A percentile compares a stretch with the other conserved stretches of the same genome.
phyloP scores from a whole-genome alignment of 2,797 vertebrate genomes.

The Cryptoprocta ferox region DNA sequence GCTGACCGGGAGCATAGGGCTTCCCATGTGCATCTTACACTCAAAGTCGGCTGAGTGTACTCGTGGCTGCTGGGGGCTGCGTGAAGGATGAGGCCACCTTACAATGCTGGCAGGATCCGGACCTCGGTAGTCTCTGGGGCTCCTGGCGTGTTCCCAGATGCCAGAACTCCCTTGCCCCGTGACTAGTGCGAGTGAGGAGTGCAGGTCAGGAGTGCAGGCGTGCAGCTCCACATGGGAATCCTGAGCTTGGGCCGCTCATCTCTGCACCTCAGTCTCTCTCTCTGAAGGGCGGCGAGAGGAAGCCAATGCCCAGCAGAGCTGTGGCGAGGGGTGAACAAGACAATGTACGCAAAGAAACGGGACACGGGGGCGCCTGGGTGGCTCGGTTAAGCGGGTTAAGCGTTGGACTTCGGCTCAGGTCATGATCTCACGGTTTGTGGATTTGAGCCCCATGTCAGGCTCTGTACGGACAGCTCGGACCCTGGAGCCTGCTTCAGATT shows the following conservation, averaged over 20 bases:
- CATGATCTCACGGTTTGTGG: no score
- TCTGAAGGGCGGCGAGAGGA: no score
- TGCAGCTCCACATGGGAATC: no score
- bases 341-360: neutral
- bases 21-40: neutral
- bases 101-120: no score
- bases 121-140: neutral
- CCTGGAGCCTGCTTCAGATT: no score
- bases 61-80: no score
- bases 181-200: neutral
- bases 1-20: neutral
- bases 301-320: neutral
- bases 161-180: no score
- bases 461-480: no score
- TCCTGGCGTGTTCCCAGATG: rapidly evolving
- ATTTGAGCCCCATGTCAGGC: no score
- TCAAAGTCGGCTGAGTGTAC: neutral
- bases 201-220: neutral
- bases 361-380: neutral
- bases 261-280: neutral
- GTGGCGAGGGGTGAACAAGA: neutral
- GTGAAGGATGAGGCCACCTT: neutral
- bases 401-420: no score
- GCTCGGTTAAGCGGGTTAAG: no score
- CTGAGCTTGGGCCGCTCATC: neutral